Base-by-base conservation (phyloP, 2,888 invertebrate genomes). In the Rotaria sp. region DNA sequence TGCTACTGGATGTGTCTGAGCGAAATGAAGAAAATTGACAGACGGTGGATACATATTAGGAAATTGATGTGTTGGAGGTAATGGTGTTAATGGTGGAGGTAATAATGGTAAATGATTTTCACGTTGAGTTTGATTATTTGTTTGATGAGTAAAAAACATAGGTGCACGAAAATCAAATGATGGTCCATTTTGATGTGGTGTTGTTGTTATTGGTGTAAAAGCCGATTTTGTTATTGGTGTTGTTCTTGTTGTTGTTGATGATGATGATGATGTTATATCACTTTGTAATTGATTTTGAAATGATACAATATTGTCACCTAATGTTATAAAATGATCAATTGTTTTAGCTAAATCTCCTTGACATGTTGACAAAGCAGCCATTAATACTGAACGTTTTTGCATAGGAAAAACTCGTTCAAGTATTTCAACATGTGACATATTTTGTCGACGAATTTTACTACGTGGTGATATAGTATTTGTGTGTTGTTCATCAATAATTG, bases 331-430 rank as follows among this genome's bases (percentile, higher is more conserved):
- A 74, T 74, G 74, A 38, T 74, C 74, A 8, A 74, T 74, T 7
- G 74, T 41, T 74, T 74, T 74, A 21, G 74, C 74, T 74, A 74
- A 74, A 74, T 74, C 74, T 13, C 41, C 41, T 38, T 74, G 74
- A 41, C 74, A 74, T 74, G 74, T 38, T 38, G 35, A 4, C 26
- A 74, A 24, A 8, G 41, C 74, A 10, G 41, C 38, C 41, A 24
- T 41, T 74, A 74, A 74, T 38, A 74, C 41, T n/a, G 74, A 74
- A 24, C 74, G 74, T 41, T 74, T 74, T 74, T 74, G 74, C 74
- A 74, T 74, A 1, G 74, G 74, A 74, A 74, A 74, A 38, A 74
- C 74, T 13, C 74, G 74, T 38, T 74, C 74, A 41, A 74, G 74
- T 74, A 74, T 38, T 30, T 74, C 74, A 74, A 74, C 41, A 74